Base-by-base conservation (phyloP, 2,888 invertebrate species). In the Ctena decussata region DNA sequence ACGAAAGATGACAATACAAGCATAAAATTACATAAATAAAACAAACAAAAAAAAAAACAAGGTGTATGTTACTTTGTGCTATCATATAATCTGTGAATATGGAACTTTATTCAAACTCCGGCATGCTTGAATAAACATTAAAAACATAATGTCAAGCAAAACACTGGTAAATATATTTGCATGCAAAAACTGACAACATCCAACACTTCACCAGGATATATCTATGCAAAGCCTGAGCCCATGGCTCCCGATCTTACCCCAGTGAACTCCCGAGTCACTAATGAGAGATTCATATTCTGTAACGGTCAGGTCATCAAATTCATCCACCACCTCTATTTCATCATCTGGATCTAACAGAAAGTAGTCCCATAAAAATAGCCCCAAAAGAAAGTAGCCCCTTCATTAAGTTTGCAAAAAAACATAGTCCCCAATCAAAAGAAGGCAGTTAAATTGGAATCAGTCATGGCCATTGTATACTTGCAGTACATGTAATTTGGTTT, bases 311-410 rank as follows among this genome's bases (percentile, higher is more conserved):
- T 86, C 86, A 44, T 81, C 81, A 89, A 86, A 89, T 75, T 89
- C 86, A 77, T 85, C 89, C 85, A 77, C 85, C 89, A 89, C 89
- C 89, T 85, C 49, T 77, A 89, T 82, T 24, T 82, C 86, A 49
- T 86, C 89, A 37, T 85, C 77, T 24, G 65, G 65, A 65, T 65
- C 65, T 65, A 35, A 65, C 35, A 65, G 65, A 65, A 65, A 65
- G 65, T 65, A 65, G 32, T 65, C 35, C 60, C 65, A 53, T n/a
- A n/a, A n/a, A n/a, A n/a, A n/a, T n/a, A n/a, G n/a, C n/a, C n/a
- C n/a, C n/a, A n/a, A 57, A 21, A 12, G 35, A 65, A 65, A 65
- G 21, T 32, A 65, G 65, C 18, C 65, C 65, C 65, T 35, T 5
- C 5, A n/a, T 53, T 53, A 53, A 53, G 5, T 53, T 53, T 15